These are phyloP conservation scores for Pseudopleuronectes americanus DNA, from an alignment of 2,797 vertebrate genomes.

Conservation along the genomic window DNA sequence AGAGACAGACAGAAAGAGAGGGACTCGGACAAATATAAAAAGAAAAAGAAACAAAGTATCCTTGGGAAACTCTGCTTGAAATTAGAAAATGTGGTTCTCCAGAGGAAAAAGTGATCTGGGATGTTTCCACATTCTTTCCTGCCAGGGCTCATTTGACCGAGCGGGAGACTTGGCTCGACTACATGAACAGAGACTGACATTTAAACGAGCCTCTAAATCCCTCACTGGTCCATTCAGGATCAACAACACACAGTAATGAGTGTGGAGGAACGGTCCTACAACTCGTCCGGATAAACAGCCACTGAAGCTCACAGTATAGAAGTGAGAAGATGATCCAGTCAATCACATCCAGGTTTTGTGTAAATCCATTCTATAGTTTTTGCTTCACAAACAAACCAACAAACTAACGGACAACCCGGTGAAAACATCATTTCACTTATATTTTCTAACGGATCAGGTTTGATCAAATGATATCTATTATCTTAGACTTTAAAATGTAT, in stretches of 20 bases:
- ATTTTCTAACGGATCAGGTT: too few relatives aligned
- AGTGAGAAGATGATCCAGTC: too few relatives aligned
- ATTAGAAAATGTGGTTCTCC: slow-evolving; percentile 15
- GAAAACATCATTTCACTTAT: too few relatives aligned
- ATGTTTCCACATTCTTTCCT: slow-evolving; percentile 34
- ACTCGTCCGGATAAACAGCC: background rate
- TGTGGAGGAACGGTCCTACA: background rate
- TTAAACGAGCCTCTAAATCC: slow-evolving; percentile 41
- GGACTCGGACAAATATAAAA: background rate
- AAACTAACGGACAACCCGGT: too few relatives aligned
- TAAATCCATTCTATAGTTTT: too few relatives aligned
- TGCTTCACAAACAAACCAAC: too few relatives aligned
- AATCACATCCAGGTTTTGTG: too few relatives aligned
- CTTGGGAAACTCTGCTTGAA: background rate
- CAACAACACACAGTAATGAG: slow-evolving; percentile 12
- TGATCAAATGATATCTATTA: too few relatives aligned
- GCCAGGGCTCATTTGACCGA: slow-evolving; percentile 12
- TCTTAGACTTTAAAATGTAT: too few relatives aligned
- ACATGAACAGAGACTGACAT: slow-evolving; percentile 39
- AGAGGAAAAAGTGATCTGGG: background rate
- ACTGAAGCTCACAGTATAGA: background rate
- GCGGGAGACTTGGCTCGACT: slow-evolving; percentile 26
- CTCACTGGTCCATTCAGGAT: slow-evolving; percentile 18
- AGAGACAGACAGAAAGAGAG: background rate
- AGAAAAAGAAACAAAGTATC: background rate